These are phyloP conservation scores for Crenichthys baileyi DNA, from an alignment of 2,797 vertebrate species.

Conservation along the genomic window DNA sequence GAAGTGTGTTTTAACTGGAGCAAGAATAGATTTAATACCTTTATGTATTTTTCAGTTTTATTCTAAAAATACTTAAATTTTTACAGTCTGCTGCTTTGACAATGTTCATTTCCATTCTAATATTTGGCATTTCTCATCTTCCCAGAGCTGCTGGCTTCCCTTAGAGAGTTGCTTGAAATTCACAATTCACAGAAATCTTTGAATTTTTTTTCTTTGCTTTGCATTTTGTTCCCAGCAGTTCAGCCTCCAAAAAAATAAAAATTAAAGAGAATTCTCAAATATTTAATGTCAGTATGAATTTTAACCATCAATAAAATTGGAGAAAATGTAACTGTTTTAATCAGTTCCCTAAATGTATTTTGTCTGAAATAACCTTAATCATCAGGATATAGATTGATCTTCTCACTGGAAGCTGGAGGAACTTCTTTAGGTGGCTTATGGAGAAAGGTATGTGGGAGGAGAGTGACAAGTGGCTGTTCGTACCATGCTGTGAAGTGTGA, in stretches of 20 bases:
- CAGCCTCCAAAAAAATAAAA: neutral
- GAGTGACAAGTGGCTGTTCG: slow-evolving; percentile 74
- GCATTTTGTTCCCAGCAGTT: slow-evolving; percentile 17
- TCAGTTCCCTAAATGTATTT: slow-evolving; percentile 25
- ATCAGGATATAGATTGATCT: slow-evolving; percentile 29
- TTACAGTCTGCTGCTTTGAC: neutral
- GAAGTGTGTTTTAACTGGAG: too few relatives aligned
- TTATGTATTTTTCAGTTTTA: too few relatives aligned
- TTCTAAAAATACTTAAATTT: too few relatives aligned
- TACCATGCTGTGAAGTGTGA: slow-evolving; percentile 79
- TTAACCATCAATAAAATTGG: neutral
- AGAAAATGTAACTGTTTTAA: neutral
- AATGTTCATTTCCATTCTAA: neutral
- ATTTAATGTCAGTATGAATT: neutral
- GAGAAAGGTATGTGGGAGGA: slow-evolving; percentile 72
- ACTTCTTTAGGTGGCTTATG: slow-evolving; percentile 82
- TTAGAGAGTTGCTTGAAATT: neutral
- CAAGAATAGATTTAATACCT: too few relatives aligned
- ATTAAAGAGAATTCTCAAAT: neutral
- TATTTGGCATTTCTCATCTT: neutral
- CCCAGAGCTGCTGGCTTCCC: neutral
- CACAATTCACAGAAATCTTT: neutral
- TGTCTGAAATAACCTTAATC: slow-evolving; percentile 10
- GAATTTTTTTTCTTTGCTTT: neutral
- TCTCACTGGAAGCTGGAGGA: slow-evolving; percentile 74